Evolutionary conservation across 2,888 invertebrate species (phyloP), one percentile per base, ranked within the genome.

Genomic region (Hedya salicella): DNA sequence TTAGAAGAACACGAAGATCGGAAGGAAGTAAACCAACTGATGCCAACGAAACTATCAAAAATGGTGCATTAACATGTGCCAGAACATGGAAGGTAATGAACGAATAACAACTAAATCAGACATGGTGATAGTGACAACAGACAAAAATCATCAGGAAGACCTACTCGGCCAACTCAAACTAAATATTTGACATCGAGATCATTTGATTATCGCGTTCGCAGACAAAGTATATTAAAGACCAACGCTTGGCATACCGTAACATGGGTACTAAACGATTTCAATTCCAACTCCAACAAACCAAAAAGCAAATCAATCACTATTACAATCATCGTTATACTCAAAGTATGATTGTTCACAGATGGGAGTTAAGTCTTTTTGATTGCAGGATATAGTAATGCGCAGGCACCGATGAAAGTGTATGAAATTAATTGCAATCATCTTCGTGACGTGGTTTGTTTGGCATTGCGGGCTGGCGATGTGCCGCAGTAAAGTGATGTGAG

Each of bases 351-450:
- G 21, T 8, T 14, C 14, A 0, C 2, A n/a, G 25, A 5, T 16
- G 25, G n/a, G 9, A 6, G 30, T 8, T 56, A 2, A 2, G 2
- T 1, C 44, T 1, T 44, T 56, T 32, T 17, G 17, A 3, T 25
- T 44, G 8, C 25, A 13, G 16, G 13, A 0, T 11, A 13, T 30
- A 13, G 4, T 5, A 17, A 39, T 48, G 53, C 53, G 60, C 60
- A 11, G 14, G 32, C 57, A 46, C 53, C 48, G 60, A 54, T 66
- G 53, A 60, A 66, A 66, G 65, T 60, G 52, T 19, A 59, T 46
- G 52, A 65, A 32, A 60, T 48, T 53, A 66, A 66, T 59, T 59
- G 59, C 53, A 40, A 52, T 53, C 46, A 60, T 60, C 16, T 64
- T 48, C 6, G 40, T 42, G 60, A 19, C 48, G 60, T 60, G 19